Percentiles rank a stretch among this genome's conserved stretches.
Conservation (phyloP, 2,113 vertebrate species). For the Peucedramus taeniatus region DNA sequence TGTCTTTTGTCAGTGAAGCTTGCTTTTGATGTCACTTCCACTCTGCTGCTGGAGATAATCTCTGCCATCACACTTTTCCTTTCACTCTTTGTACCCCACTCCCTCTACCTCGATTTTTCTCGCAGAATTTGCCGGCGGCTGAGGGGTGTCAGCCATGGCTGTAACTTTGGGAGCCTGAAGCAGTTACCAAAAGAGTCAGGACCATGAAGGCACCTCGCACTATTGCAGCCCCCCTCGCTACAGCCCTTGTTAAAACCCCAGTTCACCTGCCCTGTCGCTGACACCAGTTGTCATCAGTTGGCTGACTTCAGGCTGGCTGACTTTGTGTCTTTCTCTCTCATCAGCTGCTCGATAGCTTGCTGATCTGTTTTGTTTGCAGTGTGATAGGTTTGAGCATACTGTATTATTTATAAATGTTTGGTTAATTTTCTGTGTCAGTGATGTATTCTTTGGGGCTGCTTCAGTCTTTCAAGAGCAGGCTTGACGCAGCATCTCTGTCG, state of each 20-base stretch:
- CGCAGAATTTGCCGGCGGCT: background rate
- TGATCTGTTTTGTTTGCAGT: conserved; percentile 57
- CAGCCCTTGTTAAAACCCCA: background rate
- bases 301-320: conserved; percentile 42
- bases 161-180: background rate
- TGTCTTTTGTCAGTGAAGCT: conserved; percentile 7
- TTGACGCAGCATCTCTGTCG: background rate
- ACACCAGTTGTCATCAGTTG: conserved; percentile 32
- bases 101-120: background rate
- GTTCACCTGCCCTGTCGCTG: background rate
- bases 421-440: conserved; percentile 57
- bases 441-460: conserved; percentile 15
- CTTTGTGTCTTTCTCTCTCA: background rate
- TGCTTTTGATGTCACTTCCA: conserved; percentile 18
- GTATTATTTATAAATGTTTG: conserved; percentile 59
- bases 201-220: background rate
- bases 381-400: conserved; percentile 44
- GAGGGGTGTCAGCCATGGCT: background rate
- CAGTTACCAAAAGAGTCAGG: background rate
- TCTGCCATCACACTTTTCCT: background rate
- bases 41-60: background rate
- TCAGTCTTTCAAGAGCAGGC: background rate
- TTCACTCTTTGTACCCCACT: background rate
- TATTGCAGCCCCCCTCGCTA: background rate
- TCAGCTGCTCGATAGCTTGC: conserved; percentile 32